A percentile compares a stretch with the other conserved stretches of the same genome.
Evolutionary conservation across 2,888 invertebrate species (phyloP).

Genomic region (Pelosia muscerda): DNA sequence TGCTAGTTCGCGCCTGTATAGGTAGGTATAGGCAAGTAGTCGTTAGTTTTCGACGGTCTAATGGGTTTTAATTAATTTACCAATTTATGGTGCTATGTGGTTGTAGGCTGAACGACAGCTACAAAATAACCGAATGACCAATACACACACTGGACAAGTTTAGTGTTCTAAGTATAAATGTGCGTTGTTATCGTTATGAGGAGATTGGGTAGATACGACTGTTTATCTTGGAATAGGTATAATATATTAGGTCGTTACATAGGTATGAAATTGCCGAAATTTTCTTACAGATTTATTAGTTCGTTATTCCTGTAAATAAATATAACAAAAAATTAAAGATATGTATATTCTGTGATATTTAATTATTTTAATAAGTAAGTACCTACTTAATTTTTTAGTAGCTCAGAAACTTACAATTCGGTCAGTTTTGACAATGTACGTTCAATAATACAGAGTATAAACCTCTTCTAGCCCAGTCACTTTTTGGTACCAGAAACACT

Average conservation of each 20-base stretch:
- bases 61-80: conserved; percentile 4
- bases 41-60: neutral
- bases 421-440: no score
- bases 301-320: neutral
- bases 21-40: neutral
- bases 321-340: no score
- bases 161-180: neutral
- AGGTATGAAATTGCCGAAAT: neutral
- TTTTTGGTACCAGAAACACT: no score
- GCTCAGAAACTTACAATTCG: no score
- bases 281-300: no score
- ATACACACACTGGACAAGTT: neutral
- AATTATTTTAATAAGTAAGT: no score
- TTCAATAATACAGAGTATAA: no score
- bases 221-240: neutral
- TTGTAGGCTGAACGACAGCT: neutral
- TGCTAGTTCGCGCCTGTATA: neutral
- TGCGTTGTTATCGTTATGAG: neutral
- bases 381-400: no score
- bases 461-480: no score
- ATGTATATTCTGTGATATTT: no score
- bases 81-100: neutral
- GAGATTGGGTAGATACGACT: neutral
- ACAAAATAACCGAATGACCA: neutral
- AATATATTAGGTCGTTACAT: neutral